Conservation (phyloP, 2,797 vertebrate species). For the Morelia viridis region DNA sequence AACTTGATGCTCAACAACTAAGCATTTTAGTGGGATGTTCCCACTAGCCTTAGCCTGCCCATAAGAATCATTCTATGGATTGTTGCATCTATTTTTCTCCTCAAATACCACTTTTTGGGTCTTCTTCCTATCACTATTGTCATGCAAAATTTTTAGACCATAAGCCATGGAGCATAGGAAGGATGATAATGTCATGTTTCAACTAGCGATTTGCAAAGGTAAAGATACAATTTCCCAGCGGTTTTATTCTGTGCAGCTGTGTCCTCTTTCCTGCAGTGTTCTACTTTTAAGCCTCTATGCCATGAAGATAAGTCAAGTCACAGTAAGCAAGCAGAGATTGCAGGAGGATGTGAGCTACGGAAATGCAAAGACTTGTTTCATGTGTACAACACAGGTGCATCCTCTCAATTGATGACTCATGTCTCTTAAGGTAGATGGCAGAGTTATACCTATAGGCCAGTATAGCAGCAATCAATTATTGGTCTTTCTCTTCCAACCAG, state of each 20-base stretch:
- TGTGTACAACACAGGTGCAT: not conserved
- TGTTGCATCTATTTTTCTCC: not conserved
- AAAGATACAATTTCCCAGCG: not conserved
- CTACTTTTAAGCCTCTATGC: not conserved
- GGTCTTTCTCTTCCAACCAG: not conserved
- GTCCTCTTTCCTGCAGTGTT: not conserved
- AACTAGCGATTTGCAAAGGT: not conserved
- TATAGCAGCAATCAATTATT: not conserved
- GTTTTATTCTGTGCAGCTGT: not conserved
- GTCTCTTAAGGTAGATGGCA: not conserved
- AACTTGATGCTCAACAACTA: not conserved
- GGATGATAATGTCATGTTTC: not conserved
- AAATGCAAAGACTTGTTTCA: constrained; percentile 10
- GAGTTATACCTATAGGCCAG: not conserved
- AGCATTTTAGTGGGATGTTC: not conserved
- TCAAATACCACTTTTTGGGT: not conserved
- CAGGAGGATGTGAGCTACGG: constrained; percentile 2
- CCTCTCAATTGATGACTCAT: not conserved
- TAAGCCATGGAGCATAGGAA: not conserved
- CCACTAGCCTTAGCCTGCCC: not conserved
- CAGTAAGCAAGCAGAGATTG: not conserved
- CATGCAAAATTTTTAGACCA: not conserved
- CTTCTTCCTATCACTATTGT: not conserved
- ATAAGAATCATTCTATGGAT: not conserved
- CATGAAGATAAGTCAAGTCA: not conserved